These are phyloP conservation scores for Phaenicophaeus curvirostris DNA, from an alignment of 2,797 vertebrate genomes.

Conservation along the genomic window DNA sequence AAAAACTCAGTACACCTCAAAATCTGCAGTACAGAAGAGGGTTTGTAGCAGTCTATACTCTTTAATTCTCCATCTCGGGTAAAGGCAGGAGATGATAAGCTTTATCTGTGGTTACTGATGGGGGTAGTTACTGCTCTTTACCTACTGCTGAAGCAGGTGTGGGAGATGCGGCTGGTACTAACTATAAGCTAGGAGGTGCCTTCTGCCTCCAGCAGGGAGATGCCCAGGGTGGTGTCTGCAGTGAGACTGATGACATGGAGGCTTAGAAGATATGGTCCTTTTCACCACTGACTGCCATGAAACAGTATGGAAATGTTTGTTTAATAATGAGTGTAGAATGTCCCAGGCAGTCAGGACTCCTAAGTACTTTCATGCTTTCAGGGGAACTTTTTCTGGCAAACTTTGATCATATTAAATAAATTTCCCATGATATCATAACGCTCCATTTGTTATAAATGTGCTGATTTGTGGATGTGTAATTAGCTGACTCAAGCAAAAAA, in stretches of 20 bases:
- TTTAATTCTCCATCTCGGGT: not conserved
- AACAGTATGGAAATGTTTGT: constrained; percentile 26
- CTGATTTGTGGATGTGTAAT: constrained; percentile 56
- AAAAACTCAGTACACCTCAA: not conserved
- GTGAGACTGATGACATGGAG: not conserved
- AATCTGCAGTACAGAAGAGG: not conserved
- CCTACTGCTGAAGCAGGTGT: not conserved
- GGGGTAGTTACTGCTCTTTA: not conserved
- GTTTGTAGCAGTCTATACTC: not conserved
- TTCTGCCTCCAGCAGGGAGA: not conserved
- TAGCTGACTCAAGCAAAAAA: constrained; percentile 58
- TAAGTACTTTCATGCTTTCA: constrained; percentile 26
- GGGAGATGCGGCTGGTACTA: not conserved
- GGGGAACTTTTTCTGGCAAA: constrained; percentile 38
- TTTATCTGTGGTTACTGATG: not conserved
- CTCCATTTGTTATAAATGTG: constrained; percentile 41
- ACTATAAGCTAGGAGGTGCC: not conserved
- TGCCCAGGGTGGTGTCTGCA: not conserved
- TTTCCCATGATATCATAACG: constrained; percentile 12
- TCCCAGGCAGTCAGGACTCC: constrained; percentile 31
- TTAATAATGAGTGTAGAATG: constrained; percentile 45
- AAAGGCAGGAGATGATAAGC: not conserved
- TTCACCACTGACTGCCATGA: not conserved
- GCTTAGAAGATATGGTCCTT: not conserved
- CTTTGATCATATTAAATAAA: constrained; percentile 45